Evolutionary conservation across 2,888 invertebrate species (phyloP).

Genomic region (Acronicta psi): DNA sequence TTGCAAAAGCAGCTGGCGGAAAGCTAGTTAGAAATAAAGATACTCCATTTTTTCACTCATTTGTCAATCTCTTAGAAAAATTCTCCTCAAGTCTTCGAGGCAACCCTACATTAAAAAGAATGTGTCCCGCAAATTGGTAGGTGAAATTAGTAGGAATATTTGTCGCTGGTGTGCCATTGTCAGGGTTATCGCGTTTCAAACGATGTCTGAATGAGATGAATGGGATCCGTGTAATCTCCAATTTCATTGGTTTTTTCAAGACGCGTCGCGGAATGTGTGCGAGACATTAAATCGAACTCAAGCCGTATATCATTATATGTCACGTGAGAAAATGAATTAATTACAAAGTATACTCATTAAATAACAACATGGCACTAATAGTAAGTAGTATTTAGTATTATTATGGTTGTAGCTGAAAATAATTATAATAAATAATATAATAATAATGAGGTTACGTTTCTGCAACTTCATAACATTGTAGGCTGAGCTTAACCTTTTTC

Average conservation of each 20-base stretch:
- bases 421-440: too few species aligned
- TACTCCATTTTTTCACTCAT: too few species aligned
- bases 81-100: neutral
- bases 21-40: too few species aligned
- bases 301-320: neutral
- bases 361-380: too few species aligned
- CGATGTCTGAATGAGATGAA: slow-evolving; percentile 45
- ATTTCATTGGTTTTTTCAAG: slow-evolving; percentile 45
- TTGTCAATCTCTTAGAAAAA: too few species aligned
- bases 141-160: slow-evolving; percentile 80
- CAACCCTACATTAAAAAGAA: slow-evolving; percentile 58
- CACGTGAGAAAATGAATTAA: neutral
- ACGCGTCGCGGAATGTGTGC: slow-evolving; percentile 39
- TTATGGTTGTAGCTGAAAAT: too few species aligned
- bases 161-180: slow-evolving; percentile 59
- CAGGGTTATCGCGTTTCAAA: slow-evolving; percentile 72
- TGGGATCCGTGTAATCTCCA: slow-evolving; percentile 46
- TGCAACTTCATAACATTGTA: too few species aligned
- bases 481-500: too few species aligned
- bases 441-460: too few species aligned
- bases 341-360: too few species aligned
- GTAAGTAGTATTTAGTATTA: too few species aligned
- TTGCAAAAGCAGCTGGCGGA: too few species aligned
- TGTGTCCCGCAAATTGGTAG: slow-evolving; percentile 79
- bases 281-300: slow-evolving; percentile 38